Evolutionary conservation across 2,888 invertebrate species (phyloP).

Genomic region (Harmothoe impar): DNA sequence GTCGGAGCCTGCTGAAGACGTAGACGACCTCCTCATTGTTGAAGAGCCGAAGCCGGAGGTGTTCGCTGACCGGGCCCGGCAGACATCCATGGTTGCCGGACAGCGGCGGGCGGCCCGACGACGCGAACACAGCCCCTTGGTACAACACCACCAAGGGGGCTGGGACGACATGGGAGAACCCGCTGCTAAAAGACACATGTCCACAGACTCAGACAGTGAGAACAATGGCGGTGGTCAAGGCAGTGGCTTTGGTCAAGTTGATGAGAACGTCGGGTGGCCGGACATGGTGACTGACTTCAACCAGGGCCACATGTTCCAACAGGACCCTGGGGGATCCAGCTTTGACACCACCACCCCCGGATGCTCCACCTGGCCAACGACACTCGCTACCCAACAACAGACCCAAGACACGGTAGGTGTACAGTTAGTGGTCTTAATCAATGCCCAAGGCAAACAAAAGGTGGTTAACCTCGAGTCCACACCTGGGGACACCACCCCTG

Average conservation of each 20-base stretch:
- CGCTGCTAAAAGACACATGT: neutral
- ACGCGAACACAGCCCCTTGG: neutral
- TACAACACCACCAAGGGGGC: neutral
- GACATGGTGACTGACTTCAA: neutral
- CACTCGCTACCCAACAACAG: neutral
- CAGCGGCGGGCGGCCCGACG: constrained; percentile 16
- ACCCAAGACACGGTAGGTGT: constrained; percentile 41
- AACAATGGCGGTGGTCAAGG: neutral
- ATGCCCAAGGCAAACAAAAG: neutral
- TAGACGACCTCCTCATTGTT: constrained; percentile 6
- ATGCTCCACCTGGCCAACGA: constrained; percentile 35
- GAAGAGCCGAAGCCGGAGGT: constrained; percentile 37
- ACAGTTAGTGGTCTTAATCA: neutral
- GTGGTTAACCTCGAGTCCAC: neutral
- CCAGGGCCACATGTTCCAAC: constrained; percentile 25
- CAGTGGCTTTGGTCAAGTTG: neutral
- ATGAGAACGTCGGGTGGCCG: neutral
- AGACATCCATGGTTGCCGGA: neutral
- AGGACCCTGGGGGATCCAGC: constrained; percentile 31
- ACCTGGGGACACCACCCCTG: no score
- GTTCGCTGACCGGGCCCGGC: neutral
- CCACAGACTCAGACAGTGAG: neutral
- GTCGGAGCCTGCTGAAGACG: neutral
- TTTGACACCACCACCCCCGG: constrained; percentile 47
- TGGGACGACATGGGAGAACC: constrained; percentile 43